Evolutionary conservation across 1,140 invertebrate species (phyloP).

Genomic region (Sarcophaga peregrina): DNA sequence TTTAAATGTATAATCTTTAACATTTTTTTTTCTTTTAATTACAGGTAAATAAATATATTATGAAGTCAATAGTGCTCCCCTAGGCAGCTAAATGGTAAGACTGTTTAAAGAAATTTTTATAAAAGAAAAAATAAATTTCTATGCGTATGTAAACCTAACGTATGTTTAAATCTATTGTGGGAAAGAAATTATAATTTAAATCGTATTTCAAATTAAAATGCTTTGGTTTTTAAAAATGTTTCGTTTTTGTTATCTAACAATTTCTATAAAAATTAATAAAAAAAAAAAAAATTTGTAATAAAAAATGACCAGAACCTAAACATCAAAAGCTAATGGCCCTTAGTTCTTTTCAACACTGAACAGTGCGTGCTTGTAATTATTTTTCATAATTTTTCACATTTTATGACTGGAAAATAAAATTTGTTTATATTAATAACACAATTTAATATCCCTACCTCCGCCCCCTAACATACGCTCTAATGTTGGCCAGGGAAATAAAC

Average conservation of each 20-base stretch:
- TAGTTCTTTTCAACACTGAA: neutral
- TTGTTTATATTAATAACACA: neutral
- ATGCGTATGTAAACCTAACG: too few relatives aligned
- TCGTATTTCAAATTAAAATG: too few relatives aligned
- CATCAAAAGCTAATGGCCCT: neutral
- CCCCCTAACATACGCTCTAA: neutral
- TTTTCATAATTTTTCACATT: neutral
- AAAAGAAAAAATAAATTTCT: neutral
- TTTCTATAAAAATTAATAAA: too few relatives aligned
- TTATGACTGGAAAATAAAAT: slow-evolving; percentile 3
- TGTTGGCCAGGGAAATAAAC: neutral
- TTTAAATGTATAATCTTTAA: slow-evolving; percentile 3
- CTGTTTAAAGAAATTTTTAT: neutral
- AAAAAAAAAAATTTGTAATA: neutral
- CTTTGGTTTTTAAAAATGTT: too few relatives aligned
- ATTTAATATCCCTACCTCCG: too few relatives aligned
- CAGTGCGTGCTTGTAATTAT: slow-evolving; percentile 3
- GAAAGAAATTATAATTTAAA: neutral
- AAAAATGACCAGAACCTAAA: neutral
- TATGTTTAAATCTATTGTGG: neutral
- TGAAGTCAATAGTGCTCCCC: too few relatives aligned
- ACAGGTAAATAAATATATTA: neutral
- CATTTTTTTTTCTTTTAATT: neutral
- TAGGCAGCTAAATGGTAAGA: neutral
- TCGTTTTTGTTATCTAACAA: too few relatives aligned